Base-by-base conservation (phyloP, 2,888 invertebrate genomes). In the Aporophyla nigra region DNA sequence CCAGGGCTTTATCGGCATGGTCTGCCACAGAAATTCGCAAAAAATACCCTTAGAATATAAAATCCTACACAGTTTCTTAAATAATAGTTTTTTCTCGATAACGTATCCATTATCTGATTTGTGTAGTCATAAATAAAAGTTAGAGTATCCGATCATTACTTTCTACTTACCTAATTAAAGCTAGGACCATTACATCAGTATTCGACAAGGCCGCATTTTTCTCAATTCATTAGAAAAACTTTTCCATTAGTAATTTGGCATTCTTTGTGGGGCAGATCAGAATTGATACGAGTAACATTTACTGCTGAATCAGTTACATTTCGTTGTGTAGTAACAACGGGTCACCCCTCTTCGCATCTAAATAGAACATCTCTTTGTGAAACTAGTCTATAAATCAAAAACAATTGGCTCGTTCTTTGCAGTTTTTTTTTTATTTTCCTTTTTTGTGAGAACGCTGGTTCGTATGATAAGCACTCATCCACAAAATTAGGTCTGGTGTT, bases 351-450 rank as follows among this genome's bases (percentile, higher is more conserved):
- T 66, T 66, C 87, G 65, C 87, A 86, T 86, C 86, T 86, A 85
- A 87, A 87, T 86, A 87, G 87, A 77, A 83, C 83, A 86, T 86
- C 87, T 86, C 86, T 86, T 85, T 86, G 83, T 87, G 87, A 87
- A 83, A 68, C 76, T 74, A 82, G 76, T 71, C 84, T 78, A 87
- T 86, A 85, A 85, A 86, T 86, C 87, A 86, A 86, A 83, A 86
- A 87, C 86, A 87, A 87, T 84, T 82, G 85, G 83, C 75, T 70
- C 75, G 67, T 81, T 87, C 85, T 86, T 85, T 83, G 85, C 75
- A 83, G 73, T 78, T 84, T 86, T 77, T 80, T n/a, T 83, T 78
- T 74, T 74, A 74, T 76, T 83, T 78, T 73, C 49, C 63, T 78
- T 69, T 86, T 78, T 83, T 68, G 68, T 49, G 67, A 63, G 71